Conservation (phyloP, 2,888 invertebrate genomes). For the Acronicta alni region DNA sequence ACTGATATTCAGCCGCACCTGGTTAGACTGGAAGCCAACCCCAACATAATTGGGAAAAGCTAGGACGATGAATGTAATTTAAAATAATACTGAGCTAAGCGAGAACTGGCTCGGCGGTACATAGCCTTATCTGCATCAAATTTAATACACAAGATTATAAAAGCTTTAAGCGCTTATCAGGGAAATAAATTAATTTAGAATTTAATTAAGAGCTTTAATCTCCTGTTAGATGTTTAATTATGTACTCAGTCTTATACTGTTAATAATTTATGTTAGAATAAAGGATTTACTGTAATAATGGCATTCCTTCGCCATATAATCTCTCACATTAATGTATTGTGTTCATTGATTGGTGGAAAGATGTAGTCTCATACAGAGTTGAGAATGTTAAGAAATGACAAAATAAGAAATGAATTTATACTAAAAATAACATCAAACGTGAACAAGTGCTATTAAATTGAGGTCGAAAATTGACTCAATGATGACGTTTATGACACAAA, state of each 20-base stretch:
- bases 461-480: no score
- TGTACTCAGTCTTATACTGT: constrained; percentile 26
- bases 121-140: constrained; percentile 7
- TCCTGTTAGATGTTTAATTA: constrained; percentile 45
- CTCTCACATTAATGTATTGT: background rate
- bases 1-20: no score
- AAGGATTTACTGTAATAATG: constrained; percentile 11
- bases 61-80: no score
- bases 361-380: no score
- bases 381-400: no score
- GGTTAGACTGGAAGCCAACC: no score
- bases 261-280: constrained; percentile 39
- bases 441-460: no score
- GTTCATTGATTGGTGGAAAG: no score
- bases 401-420: no score
- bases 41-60: no score
- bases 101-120: background rate
- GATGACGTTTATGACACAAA: no score
- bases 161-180: constrained; percentile 56
- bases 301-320: constrained; percentile 2
- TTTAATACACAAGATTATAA: constrained; percentile 35
- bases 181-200: constrained; percentile 61
- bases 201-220: constrained; percentile 63
- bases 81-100: background rate
- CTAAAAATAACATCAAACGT: no score